These are phyloP conservation scores for Pachycephus smyrnensis DNA, from an alignment of 2,888 invertebrate species.

Conservation along the genomic window DNA sequence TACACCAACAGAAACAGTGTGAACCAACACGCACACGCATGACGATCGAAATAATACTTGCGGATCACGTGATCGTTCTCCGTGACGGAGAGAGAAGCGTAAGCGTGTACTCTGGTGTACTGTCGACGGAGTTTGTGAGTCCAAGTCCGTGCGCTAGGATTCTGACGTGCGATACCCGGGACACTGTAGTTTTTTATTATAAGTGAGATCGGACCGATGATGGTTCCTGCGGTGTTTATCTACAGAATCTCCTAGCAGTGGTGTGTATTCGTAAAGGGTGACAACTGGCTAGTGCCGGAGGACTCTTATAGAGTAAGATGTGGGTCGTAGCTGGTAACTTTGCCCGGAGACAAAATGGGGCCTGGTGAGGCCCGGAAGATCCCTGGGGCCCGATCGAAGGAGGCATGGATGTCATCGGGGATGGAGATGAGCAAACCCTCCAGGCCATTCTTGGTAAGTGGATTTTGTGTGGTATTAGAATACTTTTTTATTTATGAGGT, in stretches of 20 bases:
- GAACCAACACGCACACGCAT: constrained; percentile 12
- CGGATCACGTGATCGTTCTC: constrained; percentile 7
- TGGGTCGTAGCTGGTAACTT: constrained; percentile 30
- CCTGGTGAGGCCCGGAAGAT: constrained; percentile 58
- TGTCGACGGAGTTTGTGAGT: constrained; percentile 1
- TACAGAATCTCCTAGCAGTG: not conserved
- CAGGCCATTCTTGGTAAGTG: constrained; percentile 66
- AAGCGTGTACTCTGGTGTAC: not conserved
- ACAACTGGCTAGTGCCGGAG: not conserved
- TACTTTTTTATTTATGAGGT: not conserved
- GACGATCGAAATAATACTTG: constrained; percentile 20
- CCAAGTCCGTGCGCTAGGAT: not conserved
- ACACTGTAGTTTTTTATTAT: not conserved
- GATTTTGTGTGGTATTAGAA: not conserved
- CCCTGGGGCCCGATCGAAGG: constrained; percentile 54
- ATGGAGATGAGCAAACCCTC: constrained; percentile 66
- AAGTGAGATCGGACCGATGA: not conserved
- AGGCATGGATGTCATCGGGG: constrained; percentile 66
- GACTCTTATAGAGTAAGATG: constrained; percentile 24
- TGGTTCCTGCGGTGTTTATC: constrained; percentile 2
- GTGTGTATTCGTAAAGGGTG: not conserved
- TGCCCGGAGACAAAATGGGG: constrained; percentile 57
- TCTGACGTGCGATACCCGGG: not conserved
- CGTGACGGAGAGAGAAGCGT: constrained; percentile 1
- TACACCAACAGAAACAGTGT: not conserved